A percentile compares a stretch with the other conserved stretches of the same genome.
phyloP scores from a whole-genome alignment of 2,113 vertebrate genomes.

The Gorsachius goisagi region DNA sequence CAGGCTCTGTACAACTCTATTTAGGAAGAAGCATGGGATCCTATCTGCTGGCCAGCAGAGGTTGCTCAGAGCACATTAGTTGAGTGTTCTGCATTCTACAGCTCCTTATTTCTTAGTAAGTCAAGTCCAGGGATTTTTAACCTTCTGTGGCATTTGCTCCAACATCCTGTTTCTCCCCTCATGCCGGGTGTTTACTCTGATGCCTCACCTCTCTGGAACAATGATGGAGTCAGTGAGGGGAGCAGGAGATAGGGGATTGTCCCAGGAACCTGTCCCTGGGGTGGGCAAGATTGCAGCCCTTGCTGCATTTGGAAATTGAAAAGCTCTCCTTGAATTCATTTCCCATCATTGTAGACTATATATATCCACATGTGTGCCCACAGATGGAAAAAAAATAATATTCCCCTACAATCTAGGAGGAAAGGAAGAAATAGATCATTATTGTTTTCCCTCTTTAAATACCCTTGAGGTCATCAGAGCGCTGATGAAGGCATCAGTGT shows the following conservation, averaged over 20 bases:
- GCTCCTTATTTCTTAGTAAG: neutral
- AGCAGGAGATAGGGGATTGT: neutral
- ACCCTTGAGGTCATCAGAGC: constrained; percentile 13
- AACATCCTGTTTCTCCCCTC: neutral
- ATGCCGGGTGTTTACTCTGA: neutral
- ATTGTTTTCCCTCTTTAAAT: constrained; percentile 25
- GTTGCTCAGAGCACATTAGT: constrained; percentile 11
- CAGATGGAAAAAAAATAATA: neutral
- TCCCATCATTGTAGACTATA: constrained; percentile 30
- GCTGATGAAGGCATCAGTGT: constrained; percentile 25
- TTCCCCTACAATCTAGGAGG: neutral
- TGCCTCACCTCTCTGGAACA: neutral
- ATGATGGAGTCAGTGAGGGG: neutral
- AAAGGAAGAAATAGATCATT: constrained; percentile 41
- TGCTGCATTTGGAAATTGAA: neutral
- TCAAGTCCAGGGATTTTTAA: neutral
- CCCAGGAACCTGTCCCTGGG: neutral
- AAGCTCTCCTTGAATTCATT: constrained; percentile 6
- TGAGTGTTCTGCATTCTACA: neutral
- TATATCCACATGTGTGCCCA: neutral
- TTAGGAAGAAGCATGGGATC: neutral
- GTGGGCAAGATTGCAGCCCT: neutral
- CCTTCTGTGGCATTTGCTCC: neutral
- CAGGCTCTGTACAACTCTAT: neutral
- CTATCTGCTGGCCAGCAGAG: constrained; percentile 41